These are phyloP conservation scores for Drosophila kanekoi DNA, from an alignment of 2,888 invertebrate species.

Conservation along the genomic window DNA sequence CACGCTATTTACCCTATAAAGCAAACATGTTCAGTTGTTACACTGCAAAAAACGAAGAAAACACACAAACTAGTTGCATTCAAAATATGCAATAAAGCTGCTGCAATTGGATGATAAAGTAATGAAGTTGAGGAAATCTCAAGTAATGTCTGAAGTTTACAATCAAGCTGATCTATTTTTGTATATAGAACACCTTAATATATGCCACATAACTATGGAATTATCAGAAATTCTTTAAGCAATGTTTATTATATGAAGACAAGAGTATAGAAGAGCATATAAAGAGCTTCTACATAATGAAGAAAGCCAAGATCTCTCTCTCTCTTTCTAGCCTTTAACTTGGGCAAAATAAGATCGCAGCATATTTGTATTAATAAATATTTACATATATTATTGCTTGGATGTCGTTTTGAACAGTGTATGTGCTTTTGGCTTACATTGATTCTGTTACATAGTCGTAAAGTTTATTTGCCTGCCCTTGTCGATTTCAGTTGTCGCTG, in stretches of 20 bases:
- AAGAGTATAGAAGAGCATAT: too few relatives aligned
- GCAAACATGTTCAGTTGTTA: slow-evolving; percentile 48
- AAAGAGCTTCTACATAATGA: not conserved
- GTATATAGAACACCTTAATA: too few relatives aligned
- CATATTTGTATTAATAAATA: not conserved
- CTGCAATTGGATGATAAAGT: not conserved
- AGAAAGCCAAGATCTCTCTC: not conserved
- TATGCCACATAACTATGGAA: too few relatives aligned
- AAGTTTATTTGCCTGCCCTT: slow-evolving; percentile 78
- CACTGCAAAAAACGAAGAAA: slow-evolving; percentile 20
- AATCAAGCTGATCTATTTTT: too few relatives aligned
- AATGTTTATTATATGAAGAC: too few relatives aligned
- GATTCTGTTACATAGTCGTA: slow-evolving; percentile 80
- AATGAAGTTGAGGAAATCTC: not conserved
- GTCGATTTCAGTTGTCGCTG: slow-evolving; percentile 34
- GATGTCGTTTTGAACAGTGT: slow-evolving; percentile 38
- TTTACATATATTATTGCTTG: not conserved
- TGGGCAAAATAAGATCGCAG: too few relatives aligned
- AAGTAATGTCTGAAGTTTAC: too few relatives aligned
- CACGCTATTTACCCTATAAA: slow-evolving; percentile 67
- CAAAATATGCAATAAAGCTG: not conserved
- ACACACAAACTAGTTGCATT: accelerated
- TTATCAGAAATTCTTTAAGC: too few relatives aligned
- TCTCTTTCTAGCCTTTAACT: not conserved
- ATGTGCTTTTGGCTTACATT: slow-evolving; percentile 65